A percentile compares a stretch with the other conserved stretches of the same genome.
Evolutionary conservation across 2,113 vertebrate species (phyloP).

Genomic region (Collichthys lucidus): DNA sequence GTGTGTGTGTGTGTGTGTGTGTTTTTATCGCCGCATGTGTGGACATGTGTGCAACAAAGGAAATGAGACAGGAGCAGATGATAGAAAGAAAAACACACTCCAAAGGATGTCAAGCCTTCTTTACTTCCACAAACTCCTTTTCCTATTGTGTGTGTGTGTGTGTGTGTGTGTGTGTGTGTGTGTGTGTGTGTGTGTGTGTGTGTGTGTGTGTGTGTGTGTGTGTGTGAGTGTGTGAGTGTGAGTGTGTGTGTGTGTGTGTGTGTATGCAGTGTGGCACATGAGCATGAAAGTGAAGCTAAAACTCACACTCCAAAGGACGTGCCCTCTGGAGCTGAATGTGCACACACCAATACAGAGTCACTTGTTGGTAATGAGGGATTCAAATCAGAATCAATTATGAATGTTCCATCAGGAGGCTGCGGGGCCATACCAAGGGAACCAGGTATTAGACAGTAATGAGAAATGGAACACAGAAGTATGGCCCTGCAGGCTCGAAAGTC

Average conservation of each 20-base stretch:
- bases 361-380: conserved; percentile 79
- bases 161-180: conserved; percentile 12
- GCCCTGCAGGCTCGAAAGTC: conserved; percentile 70
- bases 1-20: neutral
- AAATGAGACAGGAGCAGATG: conserved; percentile 36
- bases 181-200: no score
- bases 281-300: conserved; percentile 58
- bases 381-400: conserved; percentile 84
- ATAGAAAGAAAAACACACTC: conserved; percentile 55
- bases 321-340: conserved; percentile 62
- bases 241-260: no score
- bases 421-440: conserved; percentile 73
- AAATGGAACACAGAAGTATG: conserved; percentile 76
- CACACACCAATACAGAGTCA: conserved; percentile 65
- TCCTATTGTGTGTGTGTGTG: neutral
- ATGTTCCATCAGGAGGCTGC: conserved; percentile 77
- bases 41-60: conserved; percentile 50
- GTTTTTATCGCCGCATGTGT: neutral
- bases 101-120: conserved; percentile 50
- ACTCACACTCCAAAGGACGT: conserved; percentile 60
- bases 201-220: no score
- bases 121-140: conserved; percentile 34
- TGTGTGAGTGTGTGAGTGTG: no score
- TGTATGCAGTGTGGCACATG: conserved; percentile 1
- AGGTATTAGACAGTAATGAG: conserved; percentile 80